A percentile compares a stretch with the other conserved stretches of the same genome.
Evolutionary conservation across 2,113 vertebrate species (phyloP).

Genomic region (Lepus timidus): DNA sequence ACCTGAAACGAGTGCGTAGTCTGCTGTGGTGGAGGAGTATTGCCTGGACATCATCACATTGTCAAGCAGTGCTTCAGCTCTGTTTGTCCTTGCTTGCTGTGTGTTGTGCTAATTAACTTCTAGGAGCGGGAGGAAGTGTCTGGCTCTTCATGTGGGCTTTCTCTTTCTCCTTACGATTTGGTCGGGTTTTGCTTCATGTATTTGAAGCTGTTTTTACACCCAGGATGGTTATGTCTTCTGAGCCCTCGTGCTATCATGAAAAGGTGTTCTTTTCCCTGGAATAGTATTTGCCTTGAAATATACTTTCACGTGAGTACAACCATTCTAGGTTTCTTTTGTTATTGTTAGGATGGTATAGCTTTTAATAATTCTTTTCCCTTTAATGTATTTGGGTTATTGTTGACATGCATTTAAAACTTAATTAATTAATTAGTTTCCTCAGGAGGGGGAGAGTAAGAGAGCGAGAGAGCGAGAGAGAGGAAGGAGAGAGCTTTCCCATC

Average conservation of each 20-base stretch:
- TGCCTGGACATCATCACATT: background rate
- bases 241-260: background rate
- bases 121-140: rapidly evolving
- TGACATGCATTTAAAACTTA: too few relatives aligned
- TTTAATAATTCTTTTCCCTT: background rate
- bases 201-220: background rate
- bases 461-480: too few relatives aligned
- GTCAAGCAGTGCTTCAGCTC: background rate
- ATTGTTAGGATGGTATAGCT: background rate
- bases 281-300: background rate
- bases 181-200: too few relatives aligned
- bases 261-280: background rate
- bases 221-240: too few relatives aligned
- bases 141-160: background rate
- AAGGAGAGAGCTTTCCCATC: too few relatives aligned
- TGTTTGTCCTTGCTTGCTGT: rapidly evolving
- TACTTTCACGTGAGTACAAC: background rate
- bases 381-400: background rate
- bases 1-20: background rate
- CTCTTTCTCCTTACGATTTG: background rate
- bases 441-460: too few relatives aligned
- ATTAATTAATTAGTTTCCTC: too few relatives aligned
- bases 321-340: background rate
- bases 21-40: background rate
- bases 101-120: rapidly evolving